These are phyloP conservation scores for Leucophenga varia DNA, from an alignment of 1,140 invertebrate species.

Conservation along the genomic window DNA sequence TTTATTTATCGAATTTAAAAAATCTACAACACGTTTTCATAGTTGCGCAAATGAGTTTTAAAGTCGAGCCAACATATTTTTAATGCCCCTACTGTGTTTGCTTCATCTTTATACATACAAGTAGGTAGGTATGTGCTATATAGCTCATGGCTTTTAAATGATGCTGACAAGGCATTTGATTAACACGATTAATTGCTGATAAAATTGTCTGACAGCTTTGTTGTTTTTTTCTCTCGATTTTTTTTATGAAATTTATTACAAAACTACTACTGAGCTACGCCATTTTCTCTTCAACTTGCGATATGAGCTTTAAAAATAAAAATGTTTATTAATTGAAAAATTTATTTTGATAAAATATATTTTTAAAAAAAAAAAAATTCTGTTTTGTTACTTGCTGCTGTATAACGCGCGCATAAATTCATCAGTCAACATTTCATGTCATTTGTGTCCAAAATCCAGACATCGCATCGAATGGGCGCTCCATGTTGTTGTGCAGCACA, in stretches of 20 bases:
- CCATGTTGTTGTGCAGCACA: slow-evolving; percentile 13
- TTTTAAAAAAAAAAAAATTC: slow-evolving; percentile 6
- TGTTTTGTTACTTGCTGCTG: not conserved
- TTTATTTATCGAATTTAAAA: slow-evolving; percentile 10
- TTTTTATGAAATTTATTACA: slow-evolving; percentile 15
- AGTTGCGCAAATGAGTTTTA: no score
- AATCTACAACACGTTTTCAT: slow-evolving; percentile 17
- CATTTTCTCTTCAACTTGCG: not conserved
- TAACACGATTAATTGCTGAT: slow-evolving; percentile 53
- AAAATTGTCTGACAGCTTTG: slow-evolving; percentile 52
- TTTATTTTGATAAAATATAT: no score
- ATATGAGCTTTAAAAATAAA: slow-evolving; percentile 6
- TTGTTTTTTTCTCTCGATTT: no score
- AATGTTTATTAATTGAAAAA: slow-evolving; percentile 30
- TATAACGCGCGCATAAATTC: slow-evolving; percentile 36
- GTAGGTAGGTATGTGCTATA: no score
- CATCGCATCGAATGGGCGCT: slow-evolving; percentile 23
- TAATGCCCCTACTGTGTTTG: no score
- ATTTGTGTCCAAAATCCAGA: slow-evolving; percentile 48
- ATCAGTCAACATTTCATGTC: slow-evolving; percentile 42
- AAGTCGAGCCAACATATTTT: no score
- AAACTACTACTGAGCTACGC: slow-evolving; percentile 36
- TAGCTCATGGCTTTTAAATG: slow-evolving; percentile 36
- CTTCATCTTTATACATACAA: no score
- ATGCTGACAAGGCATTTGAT: slow-evolving; percentile 53